Conservation (phyloP, 1,140 invertebrate genomes). For the Cephus cinctus region DNA sequence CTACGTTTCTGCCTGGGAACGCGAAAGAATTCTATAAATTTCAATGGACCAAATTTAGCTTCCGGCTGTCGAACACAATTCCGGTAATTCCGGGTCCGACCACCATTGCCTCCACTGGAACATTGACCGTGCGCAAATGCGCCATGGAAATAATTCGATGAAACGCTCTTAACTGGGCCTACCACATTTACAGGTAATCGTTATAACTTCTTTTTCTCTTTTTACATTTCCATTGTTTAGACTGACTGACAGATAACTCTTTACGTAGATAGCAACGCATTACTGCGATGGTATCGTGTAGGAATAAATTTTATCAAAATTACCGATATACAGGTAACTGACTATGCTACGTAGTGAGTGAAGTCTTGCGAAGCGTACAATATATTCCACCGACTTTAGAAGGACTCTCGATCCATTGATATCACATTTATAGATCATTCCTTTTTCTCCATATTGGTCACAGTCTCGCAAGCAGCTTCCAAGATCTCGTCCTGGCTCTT, state of each 20-base stretch:
- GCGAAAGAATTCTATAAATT: conserved; percentile 16
- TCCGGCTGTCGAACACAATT: conserved; percentile 5
- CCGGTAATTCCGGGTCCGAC: neutral
- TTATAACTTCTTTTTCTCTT: neutral
- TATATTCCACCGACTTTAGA: neutral
- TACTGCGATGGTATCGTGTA: neutral
- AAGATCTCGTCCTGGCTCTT: conserved; percentile 22
- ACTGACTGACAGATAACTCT: no score
- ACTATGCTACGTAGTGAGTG: neutral
- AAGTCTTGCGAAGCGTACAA: no score
- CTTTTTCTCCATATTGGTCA: conserved; percentile 5
- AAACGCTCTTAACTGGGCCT: neutral
- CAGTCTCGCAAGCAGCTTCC: neutral
- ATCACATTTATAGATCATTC: conserved; percentile 1
- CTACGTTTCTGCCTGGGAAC: neutral
- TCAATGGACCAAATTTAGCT: conserved; percentile 19
- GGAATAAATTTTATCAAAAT: neutral
- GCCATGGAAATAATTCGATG: neutral
- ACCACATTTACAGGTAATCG: neutral
- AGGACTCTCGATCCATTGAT: neutral
- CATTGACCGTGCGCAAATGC: neutral
- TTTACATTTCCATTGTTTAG: no score
- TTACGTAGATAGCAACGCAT: no score
- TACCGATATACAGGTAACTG: neutral
- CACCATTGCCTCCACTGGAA: neutral